These are phyloP conservation scores for Lepidurus packardi DNA, from an alignment of 1,140 invertebrate species.

Conservation along the genomic window DNA sequence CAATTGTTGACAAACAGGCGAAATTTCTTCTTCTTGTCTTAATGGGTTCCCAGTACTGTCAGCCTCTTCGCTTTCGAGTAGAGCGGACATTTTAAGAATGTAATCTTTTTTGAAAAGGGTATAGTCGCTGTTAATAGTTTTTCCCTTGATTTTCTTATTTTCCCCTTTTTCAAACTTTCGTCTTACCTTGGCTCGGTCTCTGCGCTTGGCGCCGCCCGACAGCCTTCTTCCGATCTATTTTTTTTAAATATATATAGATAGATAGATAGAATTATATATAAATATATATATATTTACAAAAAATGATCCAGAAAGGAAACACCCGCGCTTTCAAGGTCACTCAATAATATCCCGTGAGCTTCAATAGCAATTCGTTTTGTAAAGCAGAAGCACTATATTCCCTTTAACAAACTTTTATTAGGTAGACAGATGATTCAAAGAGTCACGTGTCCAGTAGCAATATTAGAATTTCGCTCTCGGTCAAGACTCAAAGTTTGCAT, in stretches of 20 bases:
- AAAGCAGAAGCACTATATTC: neutral
- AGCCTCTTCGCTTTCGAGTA: neutral
- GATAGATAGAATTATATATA: too few relatives aligned
- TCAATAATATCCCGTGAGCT: neutral
- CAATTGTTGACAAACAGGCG: neutral
- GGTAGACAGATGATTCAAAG: neutral
- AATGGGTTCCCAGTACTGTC: slow-evolving; percentile 13
- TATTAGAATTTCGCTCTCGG: neutral
- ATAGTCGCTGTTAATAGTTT: neutral
- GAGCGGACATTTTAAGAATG: neutral
- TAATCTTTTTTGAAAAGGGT: neutral
- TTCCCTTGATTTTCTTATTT: neutral
- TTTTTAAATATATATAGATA: too few relatives aligned
- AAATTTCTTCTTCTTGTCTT: slow-evolving; percentile 1
- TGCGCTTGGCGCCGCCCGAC: neutral
- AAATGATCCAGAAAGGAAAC: neutral
- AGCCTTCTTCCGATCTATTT: neutral
- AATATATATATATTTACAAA: too few relatives aligned
- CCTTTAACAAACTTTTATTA: neutral
- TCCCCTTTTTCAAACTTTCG: neutral
- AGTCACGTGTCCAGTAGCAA: neutral
- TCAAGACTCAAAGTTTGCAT: neutral
- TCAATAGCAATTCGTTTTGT: neutral
- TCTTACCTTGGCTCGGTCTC: too few relatives aligned
- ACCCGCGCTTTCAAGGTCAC: slow-evolving; percentile 10